Conservation (phyloP, 2,797 vertebrate genomes). For the Falco concolor region DNA sequence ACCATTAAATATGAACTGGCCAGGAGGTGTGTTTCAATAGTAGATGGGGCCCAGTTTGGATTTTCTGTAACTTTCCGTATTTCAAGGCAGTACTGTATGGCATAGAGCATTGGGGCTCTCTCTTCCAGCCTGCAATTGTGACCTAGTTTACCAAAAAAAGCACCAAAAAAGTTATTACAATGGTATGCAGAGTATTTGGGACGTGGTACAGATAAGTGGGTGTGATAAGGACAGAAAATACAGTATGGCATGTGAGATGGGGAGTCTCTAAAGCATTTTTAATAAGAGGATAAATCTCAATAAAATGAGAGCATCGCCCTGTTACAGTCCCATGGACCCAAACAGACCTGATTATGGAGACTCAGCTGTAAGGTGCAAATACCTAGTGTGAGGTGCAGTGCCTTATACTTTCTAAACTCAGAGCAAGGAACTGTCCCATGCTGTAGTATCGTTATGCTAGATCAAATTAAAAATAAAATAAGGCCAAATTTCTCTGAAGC, state of each 20-base stretch:
- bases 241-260: not conserved
- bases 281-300: not conserved
- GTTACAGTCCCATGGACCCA: not conserved
- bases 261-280: not conserved
- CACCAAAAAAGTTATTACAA: not conserved
- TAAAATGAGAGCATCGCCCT: not conserved
- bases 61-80: not conserved
- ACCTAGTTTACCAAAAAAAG: not conserved
- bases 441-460: too few species aligned
- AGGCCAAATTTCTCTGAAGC: not conserved
- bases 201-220: not conserved
- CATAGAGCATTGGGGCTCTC: not conserved
- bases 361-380: not conserved
- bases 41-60: not conserved
- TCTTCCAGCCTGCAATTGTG: not conserved
- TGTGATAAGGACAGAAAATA: not conserved
- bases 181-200: not conserved
- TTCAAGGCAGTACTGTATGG: not conserved
- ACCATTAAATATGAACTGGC: not conserved
- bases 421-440: fast-evolving
- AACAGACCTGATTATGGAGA: fast-evolving
- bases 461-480: not conserved
- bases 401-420: not conserved
- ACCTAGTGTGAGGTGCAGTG: fast-evolving
- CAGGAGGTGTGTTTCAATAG: not conserved